Conservation (phyloP, 2,113 vertebrate species). For the Redunca redunca region DNA sequence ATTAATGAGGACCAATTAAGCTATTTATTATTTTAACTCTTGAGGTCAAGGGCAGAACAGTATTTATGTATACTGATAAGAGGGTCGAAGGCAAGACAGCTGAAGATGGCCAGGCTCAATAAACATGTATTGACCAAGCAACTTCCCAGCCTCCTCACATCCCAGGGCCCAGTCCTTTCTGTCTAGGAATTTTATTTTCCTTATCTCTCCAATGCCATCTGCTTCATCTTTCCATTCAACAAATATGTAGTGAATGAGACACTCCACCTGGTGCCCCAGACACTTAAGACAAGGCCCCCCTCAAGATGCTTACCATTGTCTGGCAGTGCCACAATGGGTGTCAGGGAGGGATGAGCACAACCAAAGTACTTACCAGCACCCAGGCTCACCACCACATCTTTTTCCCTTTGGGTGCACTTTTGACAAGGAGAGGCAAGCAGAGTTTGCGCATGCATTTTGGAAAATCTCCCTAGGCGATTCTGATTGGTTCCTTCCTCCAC, state of each 20-base stretch:
- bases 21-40: slow-evolving; percentile 54
- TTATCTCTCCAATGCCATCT: background rate
- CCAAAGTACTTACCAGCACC: background rate
- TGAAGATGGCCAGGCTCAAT: background rate
- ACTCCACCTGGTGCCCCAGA: background rate
- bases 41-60: slow-evolving; percentile 54
- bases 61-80: slow-evolving; percentile 38
- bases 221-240: background rate
- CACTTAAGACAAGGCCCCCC: background rate
- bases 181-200: background rate
- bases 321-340: background rate
- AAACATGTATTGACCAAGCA: background rate
- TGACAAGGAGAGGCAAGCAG: background rate
- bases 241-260: background rate
- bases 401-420: background rate
- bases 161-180: background rate
- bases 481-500: background rate
- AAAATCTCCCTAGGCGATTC: background rate
- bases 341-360: background rate
- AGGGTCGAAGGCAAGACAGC: background rate
- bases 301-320: background rate
- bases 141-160: background rate
- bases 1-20: slow-evolving; percentile 56
- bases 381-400: background rate
- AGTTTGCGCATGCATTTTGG: background rate